phyloP scores from a whole-genome alignment of 2,113 vertebrate genomes.

The Elephantulus edwardii region DNA sequence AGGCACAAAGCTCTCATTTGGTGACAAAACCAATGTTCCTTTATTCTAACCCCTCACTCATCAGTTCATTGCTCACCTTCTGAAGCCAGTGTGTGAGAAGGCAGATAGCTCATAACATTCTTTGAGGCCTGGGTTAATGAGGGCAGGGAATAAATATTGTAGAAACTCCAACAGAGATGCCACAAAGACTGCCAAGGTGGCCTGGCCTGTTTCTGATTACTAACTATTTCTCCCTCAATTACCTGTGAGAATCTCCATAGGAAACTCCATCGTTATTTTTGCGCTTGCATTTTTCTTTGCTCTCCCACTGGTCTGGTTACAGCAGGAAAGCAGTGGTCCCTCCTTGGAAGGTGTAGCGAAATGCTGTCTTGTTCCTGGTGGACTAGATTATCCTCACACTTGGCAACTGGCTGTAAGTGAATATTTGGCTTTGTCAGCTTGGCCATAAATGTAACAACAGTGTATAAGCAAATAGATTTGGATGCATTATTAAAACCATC shows the following conservation, averaged over 20 bases:
- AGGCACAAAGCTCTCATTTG: not conserved
- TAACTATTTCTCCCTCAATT: not conserved
- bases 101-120: not conserved
- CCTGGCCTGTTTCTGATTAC: not conserved
- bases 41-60: not conserved
- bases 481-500: not conserved
- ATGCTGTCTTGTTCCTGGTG: not conserved
- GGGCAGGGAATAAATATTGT: not conserved
- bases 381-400: not conserved
- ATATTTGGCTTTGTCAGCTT: not conserved
- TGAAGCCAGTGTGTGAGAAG: not conserved
- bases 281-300: not conserved
- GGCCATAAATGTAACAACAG: not conserved
- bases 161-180: not conserved
- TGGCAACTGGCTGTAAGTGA: not conserved
- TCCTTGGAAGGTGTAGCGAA: not conserved
- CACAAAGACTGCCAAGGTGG: not conserved
- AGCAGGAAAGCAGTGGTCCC: not conserved
- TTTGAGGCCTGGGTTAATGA: not conserved
- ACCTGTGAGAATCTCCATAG: not conserved
- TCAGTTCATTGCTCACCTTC: not conserved
- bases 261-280: not conserved
- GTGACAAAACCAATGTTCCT: not conserved
- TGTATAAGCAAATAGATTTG: not conserved
- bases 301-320: not conserved